Evolutionary conservation across 2,797 vertebrate species (phyloP).

Genomic region (Pipistrellus nathusii): DNA sequence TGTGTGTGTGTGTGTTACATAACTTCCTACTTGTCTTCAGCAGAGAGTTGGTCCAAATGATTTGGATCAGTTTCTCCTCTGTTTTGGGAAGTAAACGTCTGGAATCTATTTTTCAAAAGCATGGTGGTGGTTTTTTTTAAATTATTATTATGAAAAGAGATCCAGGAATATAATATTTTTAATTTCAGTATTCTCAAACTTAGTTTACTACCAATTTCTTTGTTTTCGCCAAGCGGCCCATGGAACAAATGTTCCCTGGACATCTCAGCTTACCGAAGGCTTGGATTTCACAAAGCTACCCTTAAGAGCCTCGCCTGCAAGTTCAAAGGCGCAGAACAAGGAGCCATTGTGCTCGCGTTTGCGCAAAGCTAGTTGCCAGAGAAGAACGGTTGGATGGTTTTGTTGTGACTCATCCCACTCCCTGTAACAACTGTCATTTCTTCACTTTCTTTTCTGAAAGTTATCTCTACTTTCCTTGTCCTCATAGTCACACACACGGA

Average conservation of each 20-base stretch:
- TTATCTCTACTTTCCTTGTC: constrained; percentile 43
- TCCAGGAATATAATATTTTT: constrained; percentile 40
- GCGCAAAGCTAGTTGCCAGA: constrained; percentile 33
- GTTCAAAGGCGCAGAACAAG: constrained; percentile 72
- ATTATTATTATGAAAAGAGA: constrained; percentile 4
- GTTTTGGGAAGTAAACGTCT: background rate
- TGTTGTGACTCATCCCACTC: constrained; percentile 61
- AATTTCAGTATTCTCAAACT: constrained; percentile 47
- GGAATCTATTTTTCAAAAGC: background rate
- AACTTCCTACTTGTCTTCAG: background rate
- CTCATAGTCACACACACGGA: background rate
- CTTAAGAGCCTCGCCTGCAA: constrained; percentile 48
- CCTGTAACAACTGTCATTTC: background rate
- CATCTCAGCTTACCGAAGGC: constrained; percentile 63
- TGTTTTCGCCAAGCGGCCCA: constrained; percentile 26
- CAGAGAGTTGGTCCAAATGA: background rate
- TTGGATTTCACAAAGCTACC: constrained; percentile 69
- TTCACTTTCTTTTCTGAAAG: constrained; percentile 13
- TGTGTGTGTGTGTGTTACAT: background rate
- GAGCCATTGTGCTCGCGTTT: constrained; percentile 63
- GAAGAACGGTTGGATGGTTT: constrained; percentile 37
- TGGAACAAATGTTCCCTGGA: constrained; percentile 38
- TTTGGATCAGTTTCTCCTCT: background rate
- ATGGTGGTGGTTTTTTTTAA: background rate
- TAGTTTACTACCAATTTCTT: constrained; percentile 15